Base-by-base conservation (phyloP, 2,888 invertebrate genomes). In the Eubasilissa splendida region DNA sequence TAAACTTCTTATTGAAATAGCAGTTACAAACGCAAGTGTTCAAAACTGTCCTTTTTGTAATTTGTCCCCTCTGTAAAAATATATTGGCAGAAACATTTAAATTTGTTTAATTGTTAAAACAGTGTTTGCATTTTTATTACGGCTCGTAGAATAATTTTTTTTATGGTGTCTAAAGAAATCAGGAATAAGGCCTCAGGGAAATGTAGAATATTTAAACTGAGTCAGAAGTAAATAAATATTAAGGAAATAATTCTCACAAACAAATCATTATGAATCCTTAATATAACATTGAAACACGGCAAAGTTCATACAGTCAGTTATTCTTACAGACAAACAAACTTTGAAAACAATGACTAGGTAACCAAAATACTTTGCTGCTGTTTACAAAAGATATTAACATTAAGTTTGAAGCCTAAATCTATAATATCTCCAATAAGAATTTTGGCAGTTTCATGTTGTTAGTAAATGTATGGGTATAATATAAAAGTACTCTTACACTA, bases 371-470 rank as follows among this genome's bases (percentile, higher is more conserved):
- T 74, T 75, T 65, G 75, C 68, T 78, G 81, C 65, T 59, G 42
- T 66, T 65, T 54, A 59, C 33, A 76, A 60, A 63, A 53, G 53
- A 73, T 12, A 80, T 71, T 80, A 56, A 77, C 31, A 66, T 81
- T 77, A 68, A 81, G 71, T 81, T 81, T 74, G 81, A 81, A 77
- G 77, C 77, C 77, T 81, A 74, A 58, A 74, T 60, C 77, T 75
- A 80, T 56, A 60, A 77, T 73, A 77, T 74, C 73, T 77, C 59
- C 58, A 63, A 68, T 79, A 77, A 74, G 71, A 83, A 83, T 79
- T 83, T 83, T 83, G 83, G 83, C 83, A 83, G 83, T 83, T 82
- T 83, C 71, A 59, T 83, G 74, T 79, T 58, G 76, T 76, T 82
- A 54, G 22, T 56, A 73, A 56, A 73, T 73, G 9, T 71, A 54